phyloP scores from a whole-genome alignment of 2,113 vertebrate species.

The Hippoglossus stenolepis region DNA sequence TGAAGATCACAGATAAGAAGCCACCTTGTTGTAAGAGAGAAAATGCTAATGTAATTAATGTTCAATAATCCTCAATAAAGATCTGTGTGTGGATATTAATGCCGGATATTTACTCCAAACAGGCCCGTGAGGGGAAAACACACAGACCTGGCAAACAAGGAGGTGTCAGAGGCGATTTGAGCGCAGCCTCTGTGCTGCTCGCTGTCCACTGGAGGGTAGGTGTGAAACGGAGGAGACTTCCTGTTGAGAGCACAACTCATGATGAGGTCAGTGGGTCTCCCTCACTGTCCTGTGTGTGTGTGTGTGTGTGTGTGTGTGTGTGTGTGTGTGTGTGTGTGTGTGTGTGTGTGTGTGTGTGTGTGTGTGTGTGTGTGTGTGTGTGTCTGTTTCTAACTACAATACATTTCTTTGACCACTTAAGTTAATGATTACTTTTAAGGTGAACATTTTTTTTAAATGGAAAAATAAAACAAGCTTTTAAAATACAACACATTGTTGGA shows the following conservation, averaged over 20 bases:
- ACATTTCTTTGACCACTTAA: neutral
- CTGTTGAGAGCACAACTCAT: slow-evolving; percentile 39
- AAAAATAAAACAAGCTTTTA: neutral
- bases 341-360: slow-evolving; percentile 28
- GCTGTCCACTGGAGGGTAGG: neutral
- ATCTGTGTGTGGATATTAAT: slow-evolving; percentile 65
- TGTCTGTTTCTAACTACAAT: slow-evolving; percentile 25
- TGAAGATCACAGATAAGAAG: slow-evolving; percentile 93
- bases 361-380: slow-evolving; percentile 22
- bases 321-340: slow-evolving; percentile 21
- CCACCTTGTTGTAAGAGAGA: slow-evolving; percentile 84
- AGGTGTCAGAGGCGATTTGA: neutral
- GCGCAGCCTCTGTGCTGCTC: neutral
- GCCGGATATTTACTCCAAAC: slow-evolving; percentile 68
- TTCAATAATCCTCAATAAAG: slow-evolving; percentile 72
- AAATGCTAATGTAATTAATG: slow-evolving; percentile 84
- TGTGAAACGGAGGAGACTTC: slow-evolving; percentile 46
- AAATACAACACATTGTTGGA: neutral
- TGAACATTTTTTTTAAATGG: neutral
- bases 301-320: slow-evolving; percentile 28
- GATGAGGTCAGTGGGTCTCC: neutral
- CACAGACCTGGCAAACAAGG: slow-evolving; percentile 1
- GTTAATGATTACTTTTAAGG: neutral
- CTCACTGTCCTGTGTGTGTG: slow-evolving; percentile 15
- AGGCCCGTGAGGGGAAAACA: neutral